Base-by-base conservation (phyloP, 2,888 invertebrate genomes). In the Phaedon cochleariae region DNA sequence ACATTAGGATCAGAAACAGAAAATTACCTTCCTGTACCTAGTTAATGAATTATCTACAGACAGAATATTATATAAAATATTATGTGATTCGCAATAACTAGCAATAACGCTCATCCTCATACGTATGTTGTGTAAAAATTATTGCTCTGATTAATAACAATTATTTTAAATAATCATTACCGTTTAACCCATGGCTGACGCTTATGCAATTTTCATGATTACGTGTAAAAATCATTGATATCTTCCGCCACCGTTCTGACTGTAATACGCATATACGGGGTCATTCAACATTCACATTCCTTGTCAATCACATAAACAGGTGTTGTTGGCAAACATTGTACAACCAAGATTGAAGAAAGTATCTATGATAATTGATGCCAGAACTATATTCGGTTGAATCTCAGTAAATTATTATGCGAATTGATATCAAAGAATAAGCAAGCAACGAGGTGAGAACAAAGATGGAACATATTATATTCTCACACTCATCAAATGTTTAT, bases 101-200 rank as follows among this genome's bases (percentile, higher is more conserved):
- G 55, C 60, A 60, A 51, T 57, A 57, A 65, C 53, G 46, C 45
- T 55, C 45, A 60, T 64, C 31, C 60, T 64, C 45, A 57, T 60
- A 29, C 21, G 41, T 45, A n/a, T n/a, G 53, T 65, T 65, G 65
- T 61, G 61, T 58, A 65, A 65, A 59, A 53, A 41, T 59, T 61
- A 59, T 64, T 70, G 69, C 70, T 70, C 70, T 68, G 59, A 70
- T 70, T 70, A 70, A 46, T 65, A 65, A 10, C 65, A 67, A 65
- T 68, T 69, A 65, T 62, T 67, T 60, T 53, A 63, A 62, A 57
- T 67, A 59, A 62, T 67, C 48, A 68, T 41, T 65, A 41, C 48
- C 62, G 51, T 62, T 68, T 68, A 60, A 60, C 57, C 49, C 21
- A 48, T 62, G n/a, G 48, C 37, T n/a, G 49, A 10, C 21, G 55